phyloP scores from a whole-genome alignment of 2,888 invertebrate species.

The Scaptodrosophila latifasciaeformis region DNA sequence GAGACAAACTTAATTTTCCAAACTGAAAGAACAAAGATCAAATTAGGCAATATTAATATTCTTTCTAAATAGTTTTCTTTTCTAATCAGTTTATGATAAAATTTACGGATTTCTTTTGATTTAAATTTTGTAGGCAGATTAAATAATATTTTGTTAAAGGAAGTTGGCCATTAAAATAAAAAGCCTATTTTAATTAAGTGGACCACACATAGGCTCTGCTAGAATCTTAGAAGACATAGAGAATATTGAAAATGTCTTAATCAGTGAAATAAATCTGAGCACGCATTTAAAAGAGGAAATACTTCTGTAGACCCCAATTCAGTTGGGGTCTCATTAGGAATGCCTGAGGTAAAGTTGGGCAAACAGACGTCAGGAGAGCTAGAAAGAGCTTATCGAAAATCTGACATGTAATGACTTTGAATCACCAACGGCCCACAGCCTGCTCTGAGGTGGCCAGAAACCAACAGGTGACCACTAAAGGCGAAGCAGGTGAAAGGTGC shows the following conservation, averaged over 20 bases:
- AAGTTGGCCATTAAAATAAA: constrained; percentile 31
- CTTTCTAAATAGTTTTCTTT: background rate
- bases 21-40: no score
- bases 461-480: background rate
- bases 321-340: constrained; percentile 41
- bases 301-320: background rate
- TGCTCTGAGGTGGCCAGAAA: background rate
- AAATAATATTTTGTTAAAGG: constrained; percentile 27
- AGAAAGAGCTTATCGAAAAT: constrained; percentile 55
- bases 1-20: no score
- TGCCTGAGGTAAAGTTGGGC: constrained; percentile 55
- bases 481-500: constrained; percentile 32
- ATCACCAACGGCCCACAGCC: constrained; percentile 3
- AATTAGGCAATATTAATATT: no score
- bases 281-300: constrained; percentile 49
- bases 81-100: background rate
- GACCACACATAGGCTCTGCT: constrained; percentile 39
- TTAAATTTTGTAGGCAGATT: background rate
- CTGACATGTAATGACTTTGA: constrained; percentile 47
- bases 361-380: constrained; percentile 45
- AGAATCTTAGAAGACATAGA: constrained; percentile 21
- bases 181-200: constrained; percentile 41
- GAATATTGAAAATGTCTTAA: constrained; percentile 38
- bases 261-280: constrained; percentile 49
- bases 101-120: background rate